phyloP scores from a whole-genome alignment of 1,140 invertebrate genomes.

The Pantala flavescens region DNA sequence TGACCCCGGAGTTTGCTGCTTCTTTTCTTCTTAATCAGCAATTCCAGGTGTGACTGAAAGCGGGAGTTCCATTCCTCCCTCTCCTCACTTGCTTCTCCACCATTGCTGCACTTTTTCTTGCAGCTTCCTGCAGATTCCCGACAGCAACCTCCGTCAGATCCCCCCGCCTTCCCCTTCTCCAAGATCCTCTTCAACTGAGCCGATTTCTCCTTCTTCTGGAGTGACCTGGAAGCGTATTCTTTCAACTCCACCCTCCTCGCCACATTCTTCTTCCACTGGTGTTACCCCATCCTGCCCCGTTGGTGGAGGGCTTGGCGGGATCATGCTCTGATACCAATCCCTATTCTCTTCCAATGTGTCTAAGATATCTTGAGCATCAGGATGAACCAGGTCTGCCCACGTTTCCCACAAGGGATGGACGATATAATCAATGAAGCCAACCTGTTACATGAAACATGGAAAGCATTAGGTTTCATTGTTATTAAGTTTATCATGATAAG shows the following conservation, averaged over 20 bases:
- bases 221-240: conserved; percentile 54
- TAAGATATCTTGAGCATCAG: conserved; percentile 94
- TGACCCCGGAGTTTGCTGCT: not conserved
- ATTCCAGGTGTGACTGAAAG: not conserved
- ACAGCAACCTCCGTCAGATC: conserved; percentile 76
- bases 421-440: conserved; percentile 99
- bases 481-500: not conserved
- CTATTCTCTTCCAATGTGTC: conserved; percentile 97
- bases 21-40: not conserved
- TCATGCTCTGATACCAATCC: conserved; percentile 87
- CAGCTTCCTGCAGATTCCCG: conserved; percentile 69
- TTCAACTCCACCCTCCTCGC: conserved; percentile 23
- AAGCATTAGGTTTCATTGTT: not conserved
- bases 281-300: conserved; percentile 19
- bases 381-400: conserved; percentile 97
- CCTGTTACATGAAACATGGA: conserved; percentile 39
- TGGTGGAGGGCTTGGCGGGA: conserved; percentile 43
- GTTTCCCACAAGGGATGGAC: conserved; percentile 99
- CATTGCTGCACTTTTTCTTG: conserved; percentile 72
- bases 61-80: not conserved
- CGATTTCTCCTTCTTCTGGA: conserved; percentile 65
- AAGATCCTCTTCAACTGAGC: conserved; percentile 45
- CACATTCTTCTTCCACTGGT: conserved; percentile 24
- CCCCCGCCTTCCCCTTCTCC: conserved; percentile 43
- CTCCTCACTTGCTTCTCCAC: conserved; percentile 37